Percentiles rank a stretch among this genome's conserved stretches.
Evolutionary conservation across 2,113 vertebrate species (phyloP).

Genomic region (Cyphomyrus plagiostoma): DNA sequence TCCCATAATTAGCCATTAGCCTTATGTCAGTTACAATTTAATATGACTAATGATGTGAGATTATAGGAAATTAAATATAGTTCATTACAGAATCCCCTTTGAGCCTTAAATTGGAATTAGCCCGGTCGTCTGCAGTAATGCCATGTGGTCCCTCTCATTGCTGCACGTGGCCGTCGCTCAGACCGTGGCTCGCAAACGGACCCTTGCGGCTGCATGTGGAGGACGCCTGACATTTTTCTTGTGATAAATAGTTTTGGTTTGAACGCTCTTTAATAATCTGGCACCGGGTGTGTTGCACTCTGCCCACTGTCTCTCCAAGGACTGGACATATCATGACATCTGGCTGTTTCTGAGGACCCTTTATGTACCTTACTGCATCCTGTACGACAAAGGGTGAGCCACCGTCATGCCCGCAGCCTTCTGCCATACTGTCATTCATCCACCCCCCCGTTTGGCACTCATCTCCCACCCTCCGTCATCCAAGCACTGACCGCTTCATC

Average conservation of each 20-base stretch:
- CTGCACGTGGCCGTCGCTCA: neutral
- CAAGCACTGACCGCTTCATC: neutral
- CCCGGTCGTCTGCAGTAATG: neutral
- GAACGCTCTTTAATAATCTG: neutral
- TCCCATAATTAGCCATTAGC: slow-evolving; percentile 7
- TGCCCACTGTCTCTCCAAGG: slow-evolving; percentile 53
- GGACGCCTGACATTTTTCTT: neutral
- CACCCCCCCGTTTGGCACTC: neutral
- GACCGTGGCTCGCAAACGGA: neutral
- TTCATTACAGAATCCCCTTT: slow-evolving; percentile 14
- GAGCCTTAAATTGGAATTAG: slow-evolving; percentile 18
- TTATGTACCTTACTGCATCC: slow-evolving; percentile 85
- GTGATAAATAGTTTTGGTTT: neutral
- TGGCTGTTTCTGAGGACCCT: slow-evolving; percentile 85
- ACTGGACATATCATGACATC: slow-evolving; percentile 93
- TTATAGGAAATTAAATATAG: slow-evolving; percentile 19
- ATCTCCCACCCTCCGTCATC: neutral
- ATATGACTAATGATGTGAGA: slow-evolving; percentile 17
- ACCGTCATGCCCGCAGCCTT: neutral
- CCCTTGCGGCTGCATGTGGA: neutral
- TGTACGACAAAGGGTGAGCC: slow-evolving; percentile 92
- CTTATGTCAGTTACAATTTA: slow-evolving; percentile 14
- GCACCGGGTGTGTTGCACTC: neutral
- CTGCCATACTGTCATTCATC: neutral
- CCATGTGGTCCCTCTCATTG: neutral